Base-by-base conservation (phyloP, 2,888 invertebrate species). In the Trichogramma dendrolimi region DNA sequence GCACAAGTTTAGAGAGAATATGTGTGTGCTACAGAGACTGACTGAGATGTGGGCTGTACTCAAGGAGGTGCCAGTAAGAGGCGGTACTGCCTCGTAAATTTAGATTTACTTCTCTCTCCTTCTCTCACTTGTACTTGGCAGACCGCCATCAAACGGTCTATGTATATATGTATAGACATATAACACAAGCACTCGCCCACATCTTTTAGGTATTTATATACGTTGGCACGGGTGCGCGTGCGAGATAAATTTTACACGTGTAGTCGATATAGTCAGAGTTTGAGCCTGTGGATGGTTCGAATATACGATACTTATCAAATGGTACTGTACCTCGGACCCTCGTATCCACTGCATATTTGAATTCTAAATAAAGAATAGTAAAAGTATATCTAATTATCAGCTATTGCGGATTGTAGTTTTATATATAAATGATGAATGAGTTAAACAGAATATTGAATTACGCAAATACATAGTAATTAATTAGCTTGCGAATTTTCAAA, bases 81-180 rank as follows among this genome's bases (percentile, higher is more conserved):
- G 79, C 79, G 79, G 78, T 75, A 75, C 78, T 77, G 77, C 76
- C 78, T 79, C 79, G 77, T 79, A 79, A 78, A 78, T 77, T 79
- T 78, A 79, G 78, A 79, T 79, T 79, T 79, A 79, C 79, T 79
- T 76, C 78, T 74, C 27, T 27, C 27, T 27, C 27, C 27, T 27
- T 27, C 27, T 27, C 27, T 27, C 27, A 27, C 27, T 27, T 27
- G 75, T 73, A 74, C 27, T 77, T 75, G 76, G 75, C 76, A 74
- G 73, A 76, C 77, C 79, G 79, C 78, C 79, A 79, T 79, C 77
- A 75, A 77, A 75, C 65, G 74, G 72, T 73, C 71, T 49, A 55
- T 14, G 62, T 64, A 68, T 64, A 66, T 62, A 63, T 56, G 55
- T 56, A 55, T 64, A 57, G 54, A 60, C 64, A 61, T 65, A 67